Base-by-base conservation (phyloP, 2,888 invertebrate genomes). In the Dasypogon diadema region DNA sequence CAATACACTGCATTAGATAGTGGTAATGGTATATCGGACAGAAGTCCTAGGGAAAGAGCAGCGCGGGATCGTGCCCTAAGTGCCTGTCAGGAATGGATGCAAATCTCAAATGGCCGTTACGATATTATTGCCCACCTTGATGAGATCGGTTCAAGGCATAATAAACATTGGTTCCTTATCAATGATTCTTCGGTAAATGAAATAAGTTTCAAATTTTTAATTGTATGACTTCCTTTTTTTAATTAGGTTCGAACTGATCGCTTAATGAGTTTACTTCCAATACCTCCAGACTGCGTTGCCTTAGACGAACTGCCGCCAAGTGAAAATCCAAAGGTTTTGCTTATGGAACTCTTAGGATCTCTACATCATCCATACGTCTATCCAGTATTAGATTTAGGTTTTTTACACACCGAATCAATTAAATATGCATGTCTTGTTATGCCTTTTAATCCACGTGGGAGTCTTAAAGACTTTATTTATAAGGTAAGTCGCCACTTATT, bases 291-390 rank as follows among this genome's bases (percentile, higher is more conserved):
- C 80, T 86, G 86, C 79, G 84, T 86, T 80, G 86, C 86, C 80
- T 85, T 86, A 80, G 86, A 86, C 81, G 85, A 85, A 82, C 81
- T 86, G 80, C 83, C 84, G 76, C 83, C 92, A 1, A 89, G 94
- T 80, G 91, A 91, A 80, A 90, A 90, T 79, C 89, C 89, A 76
- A 89, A 90, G 21, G 87, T 90, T 37, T 92, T 93, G 46, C 89
- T 96, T 51, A 89, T 93, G 87, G 93, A 95, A 83, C 87, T 97
- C 79, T 93, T 97, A 83, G 90, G 94, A 72, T 92, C 93, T 8
- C 88, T 96, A 51, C 96, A 97, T 84, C 97, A 97, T 86, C 97
- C 97, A 0, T 97, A 96, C 84, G 93, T 97, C 79, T 95, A 94
- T 86, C 97, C 97, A 0, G 92, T 96, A 24, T 87, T 96, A 80